Evolutionary conservation across 2,888 invertebrate genomes (phyloP), one percentile per base, ranked within the genome.

Genomic region (Calliscelio sp.): DNA sequence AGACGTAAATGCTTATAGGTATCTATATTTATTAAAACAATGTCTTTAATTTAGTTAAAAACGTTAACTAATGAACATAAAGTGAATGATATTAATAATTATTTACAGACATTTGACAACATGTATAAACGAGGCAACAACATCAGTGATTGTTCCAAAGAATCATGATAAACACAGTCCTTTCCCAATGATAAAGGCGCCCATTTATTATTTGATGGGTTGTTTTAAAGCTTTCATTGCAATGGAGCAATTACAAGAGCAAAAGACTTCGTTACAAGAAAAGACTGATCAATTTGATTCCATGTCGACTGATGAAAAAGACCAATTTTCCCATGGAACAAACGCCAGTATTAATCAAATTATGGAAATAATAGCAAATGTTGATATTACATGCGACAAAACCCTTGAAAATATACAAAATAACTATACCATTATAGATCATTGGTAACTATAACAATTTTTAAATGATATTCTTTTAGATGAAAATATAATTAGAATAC

Each of bases 131-230:
- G 87, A 87, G 81, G 88, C 90, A 1, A 81, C 86, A 11, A 63
- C 86, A 20, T 25, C 73, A 14, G 53, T 89, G 49, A 51, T 83
- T 11, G 80, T 79, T 53, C 88, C 85, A 11, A 70, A 75, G 22
- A 65, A 70, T 68, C 81, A 78, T 10, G 75, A 86, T 20, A 77
- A 85, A 49, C 32, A 75, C 16, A 83, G 87, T 49, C 73, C 88
- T 25, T 91, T 90, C 61, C 91, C 91, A 18, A 88, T 90, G 86
- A 73, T 92, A 61, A 88, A 89, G 61, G 86, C 87, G 1, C 92
- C 93, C 1, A 57, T 92, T 22, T 91, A 89, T 74, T 88, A 88
- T 81, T 87, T 93, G 44, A 80, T 92, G 63, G 89, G 91, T 38
- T 92, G 90, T 53, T 92, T 90, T 32, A 90, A 89, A 70, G 81